Evolutionary conservation across 2,888 invertebrate species (phyloP).

Genomic region (Lepetodrilus schrolli): DNA sequence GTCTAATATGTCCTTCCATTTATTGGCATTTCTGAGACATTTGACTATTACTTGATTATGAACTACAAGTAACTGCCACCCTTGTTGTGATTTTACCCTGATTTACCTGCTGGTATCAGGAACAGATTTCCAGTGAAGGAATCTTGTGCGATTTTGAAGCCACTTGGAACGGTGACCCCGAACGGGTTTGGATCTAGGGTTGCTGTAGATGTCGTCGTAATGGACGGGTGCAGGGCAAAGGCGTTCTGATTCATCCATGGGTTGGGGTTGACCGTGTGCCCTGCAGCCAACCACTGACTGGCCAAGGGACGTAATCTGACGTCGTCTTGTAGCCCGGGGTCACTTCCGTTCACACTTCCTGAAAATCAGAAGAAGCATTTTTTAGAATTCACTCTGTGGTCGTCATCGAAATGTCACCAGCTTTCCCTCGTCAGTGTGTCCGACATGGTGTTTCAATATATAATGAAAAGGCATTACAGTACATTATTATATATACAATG

Average conservation of each 20-base stretch:
- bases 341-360: constrained; percentile 33
- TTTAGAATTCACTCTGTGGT: too few relatives aligned
- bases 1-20: too few relatives aligned
- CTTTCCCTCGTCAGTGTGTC: too few relatives aligned
- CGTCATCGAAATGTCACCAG: too few relatives aligned
- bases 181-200: constrained; percentile 46
- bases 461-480: too few relatives aligned
- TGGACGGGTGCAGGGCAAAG: constrained; percentile 44
- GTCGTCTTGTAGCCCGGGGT: constrained; percentile 35
- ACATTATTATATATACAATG: too few relatives aligned
- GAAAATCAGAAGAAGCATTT: too few relatives aligned
- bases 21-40: too few relatives aligned
- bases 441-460: too few relatives aligned
- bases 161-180: constrained; percentile 70
- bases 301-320: constrained; percentile 38
- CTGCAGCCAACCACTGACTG: constrained; percentile 42
- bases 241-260: constrained; percentile 62
- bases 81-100: too few relatives aligned
- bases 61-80: too few relatives aligned
- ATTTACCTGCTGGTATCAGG: constrained; percentile 67
- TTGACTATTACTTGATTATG: too few relatives aligned
- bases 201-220: constrained; percentile 38
- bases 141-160: constrained; percentile 90
- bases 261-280: constrained; percentile 42
- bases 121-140: constrained; percentile 88